A percentile compares a stretch with the other conserved stretches of the same genome.
Conservation (phyloP, 2,113 vertebrate species). For the Acrocephalus kingi region DNA sequence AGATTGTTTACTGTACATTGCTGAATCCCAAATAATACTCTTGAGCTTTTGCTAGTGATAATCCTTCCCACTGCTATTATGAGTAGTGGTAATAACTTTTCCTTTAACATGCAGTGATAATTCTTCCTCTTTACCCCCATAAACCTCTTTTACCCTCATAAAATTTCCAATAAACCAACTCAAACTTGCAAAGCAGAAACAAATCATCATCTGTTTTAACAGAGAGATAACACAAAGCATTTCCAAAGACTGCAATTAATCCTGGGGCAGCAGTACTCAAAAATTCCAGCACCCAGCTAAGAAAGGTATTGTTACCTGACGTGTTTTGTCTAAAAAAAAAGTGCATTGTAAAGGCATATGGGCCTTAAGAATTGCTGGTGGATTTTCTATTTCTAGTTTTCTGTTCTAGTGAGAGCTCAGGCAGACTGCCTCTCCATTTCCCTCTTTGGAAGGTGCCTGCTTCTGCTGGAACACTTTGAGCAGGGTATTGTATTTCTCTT, state of each 20-base stretch:
- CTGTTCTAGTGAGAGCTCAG: not conserved
- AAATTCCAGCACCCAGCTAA: not conserved
- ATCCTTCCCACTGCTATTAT: slow-evolving; percentile 1
- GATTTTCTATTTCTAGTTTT: not conserved
- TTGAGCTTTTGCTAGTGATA: slow-evolving; percentile 23
- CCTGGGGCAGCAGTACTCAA: not conserved
- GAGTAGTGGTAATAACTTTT: slow-evolving; percentile 20
- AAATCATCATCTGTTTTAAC: not conserved
- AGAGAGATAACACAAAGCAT: not conserved
- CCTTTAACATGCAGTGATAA: slow-evolving; percentile 21
- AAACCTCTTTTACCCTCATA: not conserved
- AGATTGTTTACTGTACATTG: slow-evolving; percentile 36
- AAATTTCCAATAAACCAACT: slow-evolving; percentile 11
- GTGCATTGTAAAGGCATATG: not conserved
- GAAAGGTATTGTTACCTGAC: not conserved
- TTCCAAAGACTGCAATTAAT: slow-evolving; percentile 30
- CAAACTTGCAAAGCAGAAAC: slow-evolving; percentile 7
- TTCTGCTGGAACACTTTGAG: not conserved
- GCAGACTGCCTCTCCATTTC: not conserved
- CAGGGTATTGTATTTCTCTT: not conserved
- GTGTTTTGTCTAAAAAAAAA: not conserved
- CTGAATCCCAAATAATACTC: slow-evolving; percentile 48
- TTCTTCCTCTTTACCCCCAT: slow-evolving; percentile 9
- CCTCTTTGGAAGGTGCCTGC: not conserved
- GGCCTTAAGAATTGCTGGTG: not conserved